These are phyloP conservation scores for Yponomeuta cagnagella DNA, from an alignment of 2,888 invertebrate species.

Conservation along the genomic window DNA sequence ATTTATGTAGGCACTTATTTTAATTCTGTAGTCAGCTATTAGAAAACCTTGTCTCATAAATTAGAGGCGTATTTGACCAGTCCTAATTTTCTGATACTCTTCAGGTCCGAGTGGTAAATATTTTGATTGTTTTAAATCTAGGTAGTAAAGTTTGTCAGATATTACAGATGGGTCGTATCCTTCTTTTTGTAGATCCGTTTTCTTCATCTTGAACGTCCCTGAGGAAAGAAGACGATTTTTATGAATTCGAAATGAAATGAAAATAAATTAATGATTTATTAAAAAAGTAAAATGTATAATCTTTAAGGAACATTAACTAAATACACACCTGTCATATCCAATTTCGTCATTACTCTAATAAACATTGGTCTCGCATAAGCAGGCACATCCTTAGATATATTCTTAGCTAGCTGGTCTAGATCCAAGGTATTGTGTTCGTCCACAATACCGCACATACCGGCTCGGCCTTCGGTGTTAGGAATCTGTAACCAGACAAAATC, in stretches of 20 bases:
- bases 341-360: slow-evolving; percentile 86
- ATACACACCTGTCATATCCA: slow-evolving; percentile 91
- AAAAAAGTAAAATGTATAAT: neutral
- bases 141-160: slow-evolving; percentile 87
- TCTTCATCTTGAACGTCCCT: slow-evolving; percentile 98
- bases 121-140: slow-evolving; percentile 79
- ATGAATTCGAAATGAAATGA: too few relatives aligned
- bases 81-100: slow-evolving; percentile 84
- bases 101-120: slow-evolving; percentile 84
- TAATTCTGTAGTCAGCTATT: neutral
- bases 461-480: slow-evolving; percentile 88
- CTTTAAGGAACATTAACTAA: too few relatives aligned
- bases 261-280: neutral
- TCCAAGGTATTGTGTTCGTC: slow-evolving; percentile 83
- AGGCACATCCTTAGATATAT: slow-evolving; percentile 84
- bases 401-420: slow-evolving; percentile 76
- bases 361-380: slow-evolving; percentile 94
- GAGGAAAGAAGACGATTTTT: slow-evolving; percentile 20
- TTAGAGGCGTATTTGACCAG: slow-evolving; percentile 83
- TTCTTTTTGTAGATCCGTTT: slow-evolving; percentile 92
- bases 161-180: slow-evolving; percentile 86
- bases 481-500: slow-evolving; percentile 58
- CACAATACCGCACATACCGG: slow-evolving; percentile 97
- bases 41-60: too few relatives aligned
- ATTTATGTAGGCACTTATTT: neutral